Evolutionary conservation across 2,888 invertebrate species (phyloP).

Genomic region (Meteorus colon): DNA sequence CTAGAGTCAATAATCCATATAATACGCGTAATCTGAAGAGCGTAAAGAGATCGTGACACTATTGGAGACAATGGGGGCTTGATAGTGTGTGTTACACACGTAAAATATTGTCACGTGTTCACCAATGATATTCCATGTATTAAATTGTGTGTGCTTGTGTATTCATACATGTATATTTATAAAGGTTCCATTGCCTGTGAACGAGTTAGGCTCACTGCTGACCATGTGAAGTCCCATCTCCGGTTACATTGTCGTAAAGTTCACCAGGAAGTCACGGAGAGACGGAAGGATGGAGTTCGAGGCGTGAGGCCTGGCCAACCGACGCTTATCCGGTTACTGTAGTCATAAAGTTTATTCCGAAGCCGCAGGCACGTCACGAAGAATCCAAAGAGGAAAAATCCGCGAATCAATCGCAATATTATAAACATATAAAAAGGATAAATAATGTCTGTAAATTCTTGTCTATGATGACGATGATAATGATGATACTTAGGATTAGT

Average conservation of each 20-base stretch:
- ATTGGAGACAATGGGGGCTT: conserved; percentile 52
- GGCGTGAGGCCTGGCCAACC: conserved; percentile 36
- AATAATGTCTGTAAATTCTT: background rate
- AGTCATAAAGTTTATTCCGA: conserved; percentile 33
- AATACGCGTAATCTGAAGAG: conserved; percentile 53
- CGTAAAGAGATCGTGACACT: conserved; percentile 26
- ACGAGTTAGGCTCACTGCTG: conserved; percentile 35
- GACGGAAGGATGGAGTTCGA: conserved; percentile 44
- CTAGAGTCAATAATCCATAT: conserved; percentile 53
- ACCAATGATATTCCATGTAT: conserved; percentile 26
- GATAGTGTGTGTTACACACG: conserved; percentile 50
- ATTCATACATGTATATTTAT: background rate
- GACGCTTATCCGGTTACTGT: conserved; percentile 43
- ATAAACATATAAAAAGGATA: background rate
- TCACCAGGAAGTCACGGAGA: conserved; percentile 53
- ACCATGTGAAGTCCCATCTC: conserved; percentile 25
- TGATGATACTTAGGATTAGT: too few species aligned
- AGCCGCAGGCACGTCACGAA: conserved; percentile 24
- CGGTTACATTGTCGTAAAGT: conserved; percentile 48
- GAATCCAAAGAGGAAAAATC: conserved; percentile 16
- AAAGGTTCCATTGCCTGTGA: conserved; percentile 12
- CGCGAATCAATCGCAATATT: conserved; percentile 36
- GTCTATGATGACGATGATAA: too few species aligned
- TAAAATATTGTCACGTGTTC: conserved; percentile 46
- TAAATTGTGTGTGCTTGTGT: conserved; percentile 21